These are phyloP conservation scores for Oplegnathus fasciatus DNA, from an alignment of 2,113 vertebrate genomes.

Conservation along the genomic window DNA sequence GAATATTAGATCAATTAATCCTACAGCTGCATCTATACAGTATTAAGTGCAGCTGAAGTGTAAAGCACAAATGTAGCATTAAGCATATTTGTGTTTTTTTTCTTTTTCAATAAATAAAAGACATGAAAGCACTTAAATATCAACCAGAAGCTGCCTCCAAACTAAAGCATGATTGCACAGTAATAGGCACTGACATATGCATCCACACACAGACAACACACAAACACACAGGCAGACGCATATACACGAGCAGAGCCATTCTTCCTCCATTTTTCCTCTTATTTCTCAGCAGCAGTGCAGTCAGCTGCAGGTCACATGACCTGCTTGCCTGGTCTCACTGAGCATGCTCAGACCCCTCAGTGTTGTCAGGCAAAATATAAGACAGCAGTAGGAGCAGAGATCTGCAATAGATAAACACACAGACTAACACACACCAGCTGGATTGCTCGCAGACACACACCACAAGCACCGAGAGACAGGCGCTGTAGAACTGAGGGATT, in stretches of 20 bases:
- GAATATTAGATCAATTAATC: background rate
- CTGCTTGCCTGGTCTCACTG: constrained; percentile 65
- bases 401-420: constrained; percentile 87
- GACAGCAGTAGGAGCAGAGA: constrained; percentile 81
- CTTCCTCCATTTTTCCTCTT: constrained; percentile 47
- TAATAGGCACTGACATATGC: constrained; percentile 23
- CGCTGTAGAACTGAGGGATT: constrained; percentile 15
- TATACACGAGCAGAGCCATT: constrained; percentile 48
- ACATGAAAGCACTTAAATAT: background rate
- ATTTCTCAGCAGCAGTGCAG: constrained; percentile 79
- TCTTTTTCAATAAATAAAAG: background rate
- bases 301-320: constrained; percentile 88
- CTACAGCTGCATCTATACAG: background rate
- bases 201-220: constrained; percentile 27
- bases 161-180: constrained; percentile 21
- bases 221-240: constrained; percentile 39
- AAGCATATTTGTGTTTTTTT: background rate
- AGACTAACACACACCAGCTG: constrained; percentile 64
- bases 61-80: background rate
- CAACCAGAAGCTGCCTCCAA: background rate
- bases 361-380: constrained; percentile 90
- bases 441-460: constrained; percentile 55
- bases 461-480: constrained; percentile 20
- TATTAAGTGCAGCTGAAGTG: background rate
- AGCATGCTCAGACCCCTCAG: constrained; percentile 86